phyloP scores from a whole-genome alignment of 2,113 vertebrate species.

The Carassius auratus region DNA sequence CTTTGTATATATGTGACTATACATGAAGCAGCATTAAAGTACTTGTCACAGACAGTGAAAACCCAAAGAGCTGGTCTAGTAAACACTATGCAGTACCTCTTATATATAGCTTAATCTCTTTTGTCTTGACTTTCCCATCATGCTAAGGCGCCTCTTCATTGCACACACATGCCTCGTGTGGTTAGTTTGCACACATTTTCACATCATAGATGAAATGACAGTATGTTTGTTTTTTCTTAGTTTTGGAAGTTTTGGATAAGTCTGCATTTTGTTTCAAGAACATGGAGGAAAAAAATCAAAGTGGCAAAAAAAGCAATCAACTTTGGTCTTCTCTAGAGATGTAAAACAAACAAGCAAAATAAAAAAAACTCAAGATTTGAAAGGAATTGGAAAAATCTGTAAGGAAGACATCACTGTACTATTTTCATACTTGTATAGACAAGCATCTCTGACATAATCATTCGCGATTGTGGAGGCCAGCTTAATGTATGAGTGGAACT shows the following conservation, averaged over 20 bases:
- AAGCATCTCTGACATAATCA: constrained; percentile 42
- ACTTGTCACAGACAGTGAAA: neutral
- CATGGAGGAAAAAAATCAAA: constrained; percentile 63
- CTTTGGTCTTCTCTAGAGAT: constrained; percentile 74
- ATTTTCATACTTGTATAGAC: constrained; percentile 44
- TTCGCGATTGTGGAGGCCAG: constrained; percentile 50
- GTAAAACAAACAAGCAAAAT: too few relatives aligned
- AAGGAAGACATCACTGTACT: constrained; percentile 52
- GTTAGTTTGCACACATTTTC: constrained; percentile 43
- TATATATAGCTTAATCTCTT: constrained; percentile 21
- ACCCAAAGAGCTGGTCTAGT: neutral
- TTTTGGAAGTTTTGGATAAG: constrained; percentile 63
- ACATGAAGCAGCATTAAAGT: constrained; percentile 38
- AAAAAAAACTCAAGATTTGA: constrained; percentile 40
- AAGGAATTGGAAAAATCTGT: constrained; percentile 52
- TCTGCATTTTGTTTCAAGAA: constrained; percentile 56
- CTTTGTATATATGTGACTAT: constrained; percentile 22
- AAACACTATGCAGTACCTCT: constrained; percentile 60
- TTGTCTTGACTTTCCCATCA: neutral
- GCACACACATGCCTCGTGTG: constrained; percentile 45
- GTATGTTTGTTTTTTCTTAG: constrained; percentile 48
- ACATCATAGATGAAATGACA: constrained; percentile 53
- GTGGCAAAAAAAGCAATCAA: constrained; percentile 37
- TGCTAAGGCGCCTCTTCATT: constrained; percentile 51
- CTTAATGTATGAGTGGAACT: constrained; percentile 42